phyloP scores from a whole-genome alignment of 2,888 invertebrate species.

The Spilosoma lubricipeda region DNA sequence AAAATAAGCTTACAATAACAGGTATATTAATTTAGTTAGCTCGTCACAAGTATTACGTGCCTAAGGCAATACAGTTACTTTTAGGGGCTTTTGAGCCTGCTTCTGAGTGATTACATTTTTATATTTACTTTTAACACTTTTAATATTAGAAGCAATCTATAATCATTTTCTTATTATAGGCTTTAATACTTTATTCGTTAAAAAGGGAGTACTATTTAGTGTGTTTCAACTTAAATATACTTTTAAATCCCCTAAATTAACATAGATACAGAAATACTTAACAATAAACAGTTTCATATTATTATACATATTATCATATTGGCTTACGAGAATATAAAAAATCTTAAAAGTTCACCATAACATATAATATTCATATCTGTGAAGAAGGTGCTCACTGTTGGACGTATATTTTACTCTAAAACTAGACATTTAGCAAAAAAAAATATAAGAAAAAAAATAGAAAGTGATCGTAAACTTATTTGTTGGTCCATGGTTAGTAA shows the following conservation, averaged over 20 bases:
- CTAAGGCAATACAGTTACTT: background rate
- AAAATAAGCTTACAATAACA: constrained; percentile 1
- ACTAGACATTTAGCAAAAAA: no score
- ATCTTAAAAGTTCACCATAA: no score
- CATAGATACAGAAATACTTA: background rate
- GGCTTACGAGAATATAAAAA: no score
- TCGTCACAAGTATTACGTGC: background rate
- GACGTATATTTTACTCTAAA: no score
- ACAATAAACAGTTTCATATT: background rate
- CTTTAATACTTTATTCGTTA: background rate
- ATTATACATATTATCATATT: no score
- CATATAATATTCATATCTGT: no score
- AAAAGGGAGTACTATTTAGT: background rate
- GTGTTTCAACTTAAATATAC: background rate
- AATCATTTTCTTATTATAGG: background rate
- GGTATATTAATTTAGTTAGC: background rate
- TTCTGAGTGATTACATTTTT: background rate
- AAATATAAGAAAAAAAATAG: no score
- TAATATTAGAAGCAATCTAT: background rate
- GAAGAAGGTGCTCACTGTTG: no score
- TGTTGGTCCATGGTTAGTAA: background rate
- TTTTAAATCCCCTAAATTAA: background rate
- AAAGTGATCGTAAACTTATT: no score
- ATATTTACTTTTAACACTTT: background rate
- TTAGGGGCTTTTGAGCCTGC: background rate